Conservation (phyloP, 2,888 invertebrate species). For the Dolomedes plantarius region DNA sequence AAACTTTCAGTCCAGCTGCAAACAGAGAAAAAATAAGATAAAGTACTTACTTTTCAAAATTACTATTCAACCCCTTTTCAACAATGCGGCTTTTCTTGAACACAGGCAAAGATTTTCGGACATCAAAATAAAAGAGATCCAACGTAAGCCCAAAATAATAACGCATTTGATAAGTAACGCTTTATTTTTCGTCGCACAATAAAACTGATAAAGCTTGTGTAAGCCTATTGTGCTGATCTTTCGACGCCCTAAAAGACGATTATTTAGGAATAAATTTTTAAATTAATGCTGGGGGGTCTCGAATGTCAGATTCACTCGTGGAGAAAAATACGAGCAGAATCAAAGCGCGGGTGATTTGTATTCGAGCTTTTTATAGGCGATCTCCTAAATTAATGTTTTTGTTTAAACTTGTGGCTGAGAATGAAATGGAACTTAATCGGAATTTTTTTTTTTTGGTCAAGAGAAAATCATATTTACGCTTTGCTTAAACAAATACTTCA, state of each 20-base stretch:
- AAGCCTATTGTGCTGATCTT: conserved; percentile 22
- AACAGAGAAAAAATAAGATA: conserved; percentile 17
- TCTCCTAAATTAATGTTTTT: neutral
- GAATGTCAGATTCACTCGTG: neutral
- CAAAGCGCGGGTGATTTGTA: neutral
- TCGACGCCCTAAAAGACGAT: conserved; percentile 2
- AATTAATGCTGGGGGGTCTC: neutral
- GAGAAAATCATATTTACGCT: too few species aligned
- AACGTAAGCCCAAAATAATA: conserved; percentile 18
- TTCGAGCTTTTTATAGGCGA: neutral
- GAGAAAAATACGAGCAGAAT: neutral
- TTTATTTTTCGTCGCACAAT: conserved; percentile 9
- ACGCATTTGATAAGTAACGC: conserved; percentile 18
- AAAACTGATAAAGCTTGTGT: conserved; percentile 17
- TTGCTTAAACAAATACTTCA: too few species aligned
- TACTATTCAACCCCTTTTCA: conserved; percentile 30
- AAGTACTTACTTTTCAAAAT: conserved; percentile 46
- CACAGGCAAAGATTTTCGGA: conserved; percentile 3
- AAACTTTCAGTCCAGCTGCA: conserved; percentile 59
- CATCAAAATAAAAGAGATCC: conserved; percentile 18
- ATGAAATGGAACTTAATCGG: too few species aligned
- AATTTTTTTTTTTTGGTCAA: too few species aligned
- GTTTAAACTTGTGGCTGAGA: neutral
- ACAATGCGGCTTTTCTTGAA: conserved; percentile 16
- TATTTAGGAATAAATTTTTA: conserved; percentile 13